These are phyloP conservation scores for Synanthedon myopaeformis DNA, from an alignment of 2,888 invertebrate species.

Conservation along the genomic window DNA sequence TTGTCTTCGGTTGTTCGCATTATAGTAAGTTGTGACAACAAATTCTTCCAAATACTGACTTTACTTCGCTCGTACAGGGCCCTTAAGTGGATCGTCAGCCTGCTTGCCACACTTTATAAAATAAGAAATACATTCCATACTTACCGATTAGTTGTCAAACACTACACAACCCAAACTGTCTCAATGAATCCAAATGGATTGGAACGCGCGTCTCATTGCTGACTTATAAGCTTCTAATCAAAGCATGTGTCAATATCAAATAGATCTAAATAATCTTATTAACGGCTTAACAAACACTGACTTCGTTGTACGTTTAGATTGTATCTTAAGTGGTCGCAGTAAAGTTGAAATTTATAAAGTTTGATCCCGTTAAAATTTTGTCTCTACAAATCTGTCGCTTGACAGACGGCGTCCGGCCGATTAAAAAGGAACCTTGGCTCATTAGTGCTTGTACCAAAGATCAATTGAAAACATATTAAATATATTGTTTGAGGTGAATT, in stretches of 20 bases:
- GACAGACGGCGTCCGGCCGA: conserved; percentile 28
- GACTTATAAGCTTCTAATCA: conserved; percentile 19
- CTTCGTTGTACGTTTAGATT: neutral
- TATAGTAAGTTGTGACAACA: too few relatives aligned
- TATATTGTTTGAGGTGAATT: conserved; percentile 11
- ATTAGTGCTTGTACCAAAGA: conserved; percentile 36
- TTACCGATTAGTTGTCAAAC: too few relatives aligned
- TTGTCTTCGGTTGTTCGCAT: too few relatives aligned
- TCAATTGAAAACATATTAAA: conserved; percentile 26
- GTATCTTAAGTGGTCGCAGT: neutral
- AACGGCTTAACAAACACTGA: conserved; percentile 27
- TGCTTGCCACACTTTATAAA: too few relatives aligned
- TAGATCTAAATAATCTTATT: conserved; percentile 48
- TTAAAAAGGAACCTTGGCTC: conserved; percentile 34
- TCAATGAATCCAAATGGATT: too few relatives aligned
- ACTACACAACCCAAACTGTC: too few relatives aligned
- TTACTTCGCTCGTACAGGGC: too few relatives aligned
- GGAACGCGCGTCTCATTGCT: neutral
- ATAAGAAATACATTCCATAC: too few relatives aligned
- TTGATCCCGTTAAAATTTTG: conserved; percentile 3
- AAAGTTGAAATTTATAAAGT: conserved; percentile 10
- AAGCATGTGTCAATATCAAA: conserved; percentile 31
- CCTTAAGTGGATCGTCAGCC: too few relatives aligned
- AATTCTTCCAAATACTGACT: too few relatives aligned
- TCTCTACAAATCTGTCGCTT: conserved; percentile 25